phyloP scores from a whole-genome alignment of 1,140 invertebrate species.

The Leptinotarsa defecta region DNA sequence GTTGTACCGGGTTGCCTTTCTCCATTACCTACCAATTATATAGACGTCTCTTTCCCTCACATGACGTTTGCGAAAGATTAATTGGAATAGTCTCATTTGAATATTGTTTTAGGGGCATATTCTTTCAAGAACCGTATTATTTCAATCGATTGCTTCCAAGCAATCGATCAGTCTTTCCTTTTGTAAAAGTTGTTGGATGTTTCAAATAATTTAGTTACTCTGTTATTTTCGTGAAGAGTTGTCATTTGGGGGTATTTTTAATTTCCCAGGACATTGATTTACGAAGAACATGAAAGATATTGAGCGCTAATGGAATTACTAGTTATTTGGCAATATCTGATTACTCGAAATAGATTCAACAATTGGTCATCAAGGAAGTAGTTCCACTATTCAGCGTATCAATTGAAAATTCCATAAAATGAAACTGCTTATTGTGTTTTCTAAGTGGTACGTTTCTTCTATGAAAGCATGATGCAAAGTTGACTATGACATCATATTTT shows the following conservation, averaged over 20 bases:
- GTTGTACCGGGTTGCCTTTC: constrained; percentile 12
- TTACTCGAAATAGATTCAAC: background rate
- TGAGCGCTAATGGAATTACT: too few relatives aligned
- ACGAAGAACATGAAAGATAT: too few relatives aligned
- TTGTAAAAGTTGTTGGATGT: too few relatives aligned
- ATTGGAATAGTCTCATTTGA: constrained; percentile 21
- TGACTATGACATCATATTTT: too few relatives aligned
- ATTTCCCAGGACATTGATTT: too few relatives aligned
- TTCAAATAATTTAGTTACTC: too few relatives aligned
- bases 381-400: constrained; percentile 5
- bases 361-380: constrained; percentile 8
- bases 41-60: constrained; percentile 17
- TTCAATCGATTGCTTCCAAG: constrained; percentile 8
- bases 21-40: constrained; percentile 9
- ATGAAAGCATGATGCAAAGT: too few relatives aligned
- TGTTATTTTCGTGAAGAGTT: too few relatives aligned
- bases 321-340: background rate
- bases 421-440: background rate
- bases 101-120: constrained; percentile 20
- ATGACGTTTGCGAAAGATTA: constrained; percentile 23
- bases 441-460: background rate
- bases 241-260: too few relatives aligned
- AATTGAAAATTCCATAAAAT: background rate
- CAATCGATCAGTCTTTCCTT: background rate
- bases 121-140: constrained; percentile 17